These are phyloP conservation scores for Antitype chi DNA, from an alignment of 2,888 invertebrate species.

Conservation along the genomic window DNA sequence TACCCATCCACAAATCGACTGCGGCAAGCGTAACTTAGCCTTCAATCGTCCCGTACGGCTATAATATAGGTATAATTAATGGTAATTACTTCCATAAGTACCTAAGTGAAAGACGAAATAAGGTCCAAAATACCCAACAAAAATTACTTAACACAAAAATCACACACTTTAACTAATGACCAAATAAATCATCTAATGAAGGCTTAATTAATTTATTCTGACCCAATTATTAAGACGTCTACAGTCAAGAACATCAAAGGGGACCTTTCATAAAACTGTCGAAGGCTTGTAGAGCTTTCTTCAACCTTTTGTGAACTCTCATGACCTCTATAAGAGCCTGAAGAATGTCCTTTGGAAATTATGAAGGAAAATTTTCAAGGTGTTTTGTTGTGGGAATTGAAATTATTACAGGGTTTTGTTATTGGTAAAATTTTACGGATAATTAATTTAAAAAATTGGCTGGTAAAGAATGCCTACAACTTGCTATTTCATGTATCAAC, in stretches of 20 bases:
- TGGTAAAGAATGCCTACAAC: background rate
- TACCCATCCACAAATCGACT: no score
- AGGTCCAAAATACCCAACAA: no score
- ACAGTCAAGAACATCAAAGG: conserved; percentile 19
- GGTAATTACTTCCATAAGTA: no score
- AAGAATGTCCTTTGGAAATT: conserved; percentile 17
- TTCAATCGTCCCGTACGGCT: no score
- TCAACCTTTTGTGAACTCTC: conserved; percentile 3
- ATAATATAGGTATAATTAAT: no score
- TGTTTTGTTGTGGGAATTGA: background rate
- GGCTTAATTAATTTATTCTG: conserved; percentile 19
- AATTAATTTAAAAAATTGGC: background rate
- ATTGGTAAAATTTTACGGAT: background rate
- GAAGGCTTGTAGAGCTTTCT: conserved; percentile 10
- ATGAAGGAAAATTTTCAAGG: background rate
- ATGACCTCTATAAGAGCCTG: background rate
- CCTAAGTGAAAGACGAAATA: no score
- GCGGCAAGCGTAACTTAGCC: no score
- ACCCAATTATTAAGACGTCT: conserved; percentile 14
- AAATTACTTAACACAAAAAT: no score
- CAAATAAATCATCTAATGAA: conserved; percentile 6
- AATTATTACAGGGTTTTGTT: background rate
- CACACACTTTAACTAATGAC: no score
- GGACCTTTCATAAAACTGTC: background rate
- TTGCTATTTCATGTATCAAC: no score